Evolutionary conservation across 2,113 vertebrate genomes (phyloP).

Genomic region (Ailurus styani): DNA sequence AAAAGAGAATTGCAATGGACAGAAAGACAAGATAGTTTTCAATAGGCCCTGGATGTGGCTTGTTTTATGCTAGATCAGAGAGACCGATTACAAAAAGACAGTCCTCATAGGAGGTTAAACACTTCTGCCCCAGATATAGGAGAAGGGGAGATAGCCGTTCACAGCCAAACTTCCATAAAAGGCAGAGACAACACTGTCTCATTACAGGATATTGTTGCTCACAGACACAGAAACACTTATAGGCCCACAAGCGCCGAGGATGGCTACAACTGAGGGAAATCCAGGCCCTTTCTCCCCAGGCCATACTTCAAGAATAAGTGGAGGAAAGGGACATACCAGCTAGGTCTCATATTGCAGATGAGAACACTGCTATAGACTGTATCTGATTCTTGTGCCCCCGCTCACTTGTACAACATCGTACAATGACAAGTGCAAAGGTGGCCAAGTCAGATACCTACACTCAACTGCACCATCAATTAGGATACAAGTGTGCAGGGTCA

Average conservation of each 20-base stretch:
- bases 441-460: neutral
- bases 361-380: neutral
- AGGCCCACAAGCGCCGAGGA: neutral
- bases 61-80: neutral
- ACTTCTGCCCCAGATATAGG: neutral
- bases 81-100: neutral
- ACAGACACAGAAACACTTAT: neutral
- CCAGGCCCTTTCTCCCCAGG: neutral
- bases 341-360: neutral
- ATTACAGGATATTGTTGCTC: neutral
- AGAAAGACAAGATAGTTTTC: neutral
- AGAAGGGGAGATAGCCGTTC: neutral
- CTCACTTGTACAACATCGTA: no score
- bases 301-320: neutral
- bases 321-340: neutral
- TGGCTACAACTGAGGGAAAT: neutral
- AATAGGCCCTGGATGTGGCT: neutral
- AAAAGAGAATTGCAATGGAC: neutral
- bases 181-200: neutral
- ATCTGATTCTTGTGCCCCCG: neutral
- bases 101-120: neutral
- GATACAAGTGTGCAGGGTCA: neutral
- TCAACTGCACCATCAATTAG: neutral
- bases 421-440: no score
- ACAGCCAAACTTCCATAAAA: neutral